phyloP scores from a whole-genome alignment of 2,113 vertebrate species.

The Haemorhous mexicanus region DNA sequence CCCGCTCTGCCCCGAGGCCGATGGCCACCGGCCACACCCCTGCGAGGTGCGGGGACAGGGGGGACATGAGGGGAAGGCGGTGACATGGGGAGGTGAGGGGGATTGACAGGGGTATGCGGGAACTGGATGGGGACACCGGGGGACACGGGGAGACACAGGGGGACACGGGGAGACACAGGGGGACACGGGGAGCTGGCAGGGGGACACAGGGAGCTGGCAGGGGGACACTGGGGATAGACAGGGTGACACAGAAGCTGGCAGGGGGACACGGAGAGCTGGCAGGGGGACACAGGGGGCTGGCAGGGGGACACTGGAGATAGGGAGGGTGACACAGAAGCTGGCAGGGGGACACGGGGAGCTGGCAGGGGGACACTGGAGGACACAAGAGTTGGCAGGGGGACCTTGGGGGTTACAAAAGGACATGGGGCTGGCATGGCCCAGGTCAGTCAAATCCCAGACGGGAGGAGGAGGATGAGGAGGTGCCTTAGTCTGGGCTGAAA shows the following conservation, averaged over 20 bases:
- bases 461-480: not conserved
- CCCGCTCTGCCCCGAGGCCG: slow-evolving; percentile 83
- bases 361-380: too few species aligned
- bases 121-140: not conserved
- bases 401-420: not conserved
- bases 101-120: not conserved
- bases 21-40: slow-evolving; percentile 78
- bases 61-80: too few species aligned
- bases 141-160: too few species aligned
- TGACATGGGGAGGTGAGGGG: too few species aligned
- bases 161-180: too few species aligned
- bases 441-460: not conserved
- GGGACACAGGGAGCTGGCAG: too few species aligned
- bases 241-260: too few species aligned
- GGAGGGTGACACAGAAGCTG: too few species aligned
- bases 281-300: not conserved
- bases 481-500: not conserved
- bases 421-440: not conserved
- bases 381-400: not conserved
- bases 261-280: not conserved
- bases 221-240: too few species aligned
- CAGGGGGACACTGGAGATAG: too few species aligned
- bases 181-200: too few species aligned
- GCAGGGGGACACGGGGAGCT: too few species aligned
- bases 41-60: slow-evolving; percentile 70